phyloP scores from a whole-genome alignment of 1,140 invertebrate species.

The Holotrichia oblita region DNA sequence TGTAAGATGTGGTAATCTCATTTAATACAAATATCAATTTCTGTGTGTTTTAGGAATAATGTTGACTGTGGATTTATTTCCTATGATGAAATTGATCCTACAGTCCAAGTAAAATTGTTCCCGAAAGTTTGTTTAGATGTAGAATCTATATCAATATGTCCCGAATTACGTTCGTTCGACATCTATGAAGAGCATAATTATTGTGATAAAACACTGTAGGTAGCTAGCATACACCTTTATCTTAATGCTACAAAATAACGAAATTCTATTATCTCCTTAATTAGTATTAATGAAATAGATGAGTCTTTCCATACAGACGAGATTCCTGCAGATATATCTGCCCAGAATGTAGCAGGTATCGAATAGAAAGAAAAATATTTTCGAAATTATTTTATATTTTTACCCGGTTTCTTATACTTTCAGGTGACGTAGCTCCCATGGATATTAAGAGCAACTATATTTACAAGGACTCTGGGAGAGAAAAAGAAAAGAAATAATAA shows the following conservation, averaged over 20 bases:
- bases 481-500: conserved; percentile 1
- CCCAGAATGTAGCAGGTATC: background rate
- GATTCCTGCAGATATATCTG: background rate
- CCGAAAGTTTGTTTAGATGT: background rate
- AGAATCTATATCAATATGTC: background rate
- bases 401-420: background rate
- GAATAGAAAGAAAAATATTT: background rate
- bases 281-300: background rate
- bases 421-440: too few relatives aligned
- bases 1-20: background rate
- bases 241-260: background rate
- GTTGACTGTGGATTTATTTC: background rate
- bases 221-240: background rate
- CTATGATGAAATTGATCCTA: background rate
- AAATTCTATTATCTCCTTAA: background rate
- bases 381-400: background rate
- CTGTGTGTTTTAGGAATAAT: background rate
- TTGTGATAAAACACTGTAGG: background rate
- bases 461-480: too few relatives aligned
- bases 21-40: background rate
- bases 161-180: background rate
- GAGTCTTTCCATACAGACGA: background rate
- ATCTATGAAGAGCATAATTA: background rate
- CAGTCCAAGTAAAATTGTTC: background rate
- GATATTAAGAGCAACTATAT: too few relatives aligned